phyloP scores from a whole-genome alignment of 2,797 vertebrate species.

The Gymnopithys bicolor region DNA sequence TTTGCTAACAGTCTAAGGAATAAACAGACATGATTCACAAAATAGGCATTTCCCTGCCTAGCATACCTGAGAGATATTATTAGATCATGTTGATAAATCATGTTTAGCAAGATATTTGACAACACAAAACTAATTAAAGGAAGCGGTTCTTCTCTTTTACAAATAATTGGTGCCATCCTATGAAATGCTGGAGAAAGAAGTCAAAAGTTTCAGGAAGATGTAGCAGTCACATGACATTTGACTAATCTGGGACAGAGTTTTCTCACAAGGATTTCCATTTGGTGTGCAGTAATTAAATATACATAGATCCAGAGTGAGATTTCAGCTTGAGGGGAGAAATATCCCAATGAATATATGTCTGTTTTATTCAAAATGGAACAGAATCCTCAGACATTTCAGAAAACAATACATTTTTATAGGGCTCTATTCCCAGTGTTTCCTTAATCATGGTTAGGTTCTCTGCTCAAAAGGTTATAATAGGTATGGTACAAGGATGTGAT shows the following conservation, averaged over 20 bases:
- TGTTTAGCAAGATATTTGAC: background rate
- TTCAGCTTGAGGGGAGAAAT: background rate
- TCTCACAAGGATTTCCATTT: conserved; percentile 17
- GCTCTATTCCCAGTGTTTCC: background rate
- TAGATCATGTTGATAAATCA: background rate
- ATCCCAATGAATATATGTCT: background rate
- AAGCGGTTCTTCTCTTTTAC: background rate
- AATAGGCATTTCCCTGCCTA: background rate
- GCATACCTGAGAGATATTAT: background rate
- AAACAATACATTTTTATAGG: background rate
- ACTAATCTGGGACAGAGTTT: background rate
- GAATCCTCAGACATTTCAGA: conserved; percentile 10
- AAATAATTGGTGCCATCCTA: background rate
- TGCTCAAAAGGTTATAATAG: background rate
- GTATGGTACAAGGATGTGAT: background rate
- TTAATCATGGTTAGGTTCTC: background rate
- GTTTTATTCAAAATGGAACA: conserved; percentile 7
- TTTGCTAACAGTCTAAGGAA: background rate
- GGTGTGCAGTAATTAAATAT: background rate
- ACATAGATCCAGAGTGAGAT: background rate
- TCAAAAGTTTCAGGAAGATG: background rate
- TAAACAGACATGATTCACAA: background rate
- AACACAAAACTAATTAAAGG: background rate
- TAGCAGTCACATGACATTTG: background rate
- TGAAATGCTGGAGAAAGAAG: background rate